Evolutionary conservation across 2,797 vertebrate genomes (phyloP), one percentile per base, ranked within the genome.

Genomic region (Lycodopsis pacificus): DNA sequence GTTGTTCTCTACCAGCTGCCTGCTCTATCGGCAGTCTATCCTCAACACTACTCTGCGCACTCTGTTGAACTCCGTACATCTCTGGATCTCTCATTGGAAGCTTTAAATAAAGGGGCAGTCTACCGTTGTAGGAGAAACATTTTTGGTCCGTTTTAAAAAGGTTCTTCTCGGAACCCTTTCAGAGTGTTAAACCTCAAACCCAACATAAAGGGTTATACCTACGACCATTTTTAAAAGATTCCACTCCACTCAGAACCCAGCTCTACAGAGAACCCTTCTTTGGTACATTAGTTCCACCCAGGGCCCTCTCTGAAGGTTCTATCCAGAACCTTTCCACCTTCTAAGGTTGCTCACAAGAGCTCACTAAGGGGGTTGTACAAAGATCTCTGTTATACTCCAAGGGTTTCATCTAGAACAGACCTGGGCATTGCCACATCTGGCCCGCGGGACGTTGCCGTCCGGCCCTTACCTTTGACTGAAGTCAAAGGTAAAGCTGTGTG

Each of bases 1-100:
- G 14, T n/a, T 42, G n/a, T 61, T 61, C 34, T 38, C 58, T 40
- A 40, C 36, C 42, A 42, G 59, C 34, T 61, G 34, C 20, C 36
- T 63, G 38, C 38, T 44, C 61, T 17, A 63, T 63, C 14, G 61
- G 25, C 61, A 44, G n/a, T 61, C 7, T n/a, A 40, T 61, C 34
- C 34, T 22, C 6, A 5, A 22, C 20, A 38, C 34, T 61, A 40
- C 30, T 20, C 32, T 34, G 59, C 36, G n/a, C 59, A 22, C 20
- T 32, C 15, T 36, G 20, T 61, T 61, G 34, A 7, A 61, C 36
- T 40, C n/a, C 11, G 22, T 40, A 22, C n/a, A 22, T 22, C n/a
- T 38, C 10, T 36, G 20, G 20, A 61, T 40, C 59, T 22, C n/a
- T 62, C 36, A 40, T 40, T 62, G 34, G 59, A 40, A 62, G 36